Conservation (phyloP, 2,113 vertebrate genomes). For the Abramis brama region DNA sequence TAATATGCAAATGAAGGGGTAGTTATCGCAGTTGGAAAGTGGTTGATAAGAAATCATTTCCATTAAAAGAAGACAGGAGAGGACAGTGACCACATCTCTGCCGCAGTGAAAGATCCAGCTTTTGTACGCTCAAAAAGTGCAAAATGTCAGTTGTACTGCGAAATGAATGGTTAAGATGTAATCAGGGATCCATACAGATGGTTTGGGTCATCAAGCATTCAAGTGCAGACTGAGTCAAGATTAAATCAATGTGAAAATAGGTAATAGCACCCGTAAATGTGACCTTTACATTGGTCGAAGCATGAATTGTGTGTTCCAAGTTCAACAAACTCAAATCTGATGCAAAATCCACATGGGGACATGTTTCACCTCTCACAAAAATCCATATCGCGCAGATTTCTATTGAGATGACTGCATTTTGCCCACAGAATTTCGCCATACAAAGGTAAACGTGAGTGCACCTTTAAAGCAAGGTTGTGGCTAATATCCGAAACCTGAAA, state of each 20-base stretch:
- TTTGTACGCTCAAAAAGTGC: conserved; percentile 43
- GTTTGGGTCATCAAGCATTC: background rate
- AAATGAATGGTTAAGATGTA: background rate
- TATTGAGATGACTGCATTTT: background rate
- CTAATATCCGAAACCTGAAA: background rate
- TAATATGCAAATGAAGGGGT: conserved; percentile 31
- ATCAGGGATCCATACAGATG: background rate
- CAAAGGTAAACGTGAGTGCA: background rate
- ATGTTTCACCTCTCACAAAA: background rate
- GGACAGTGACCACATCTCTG: background rate
- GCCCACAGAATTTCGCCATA: background rate
- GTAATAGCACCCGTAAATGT: background rate
- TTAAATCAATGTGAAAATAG: background rate
- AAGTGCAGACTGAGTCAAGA: background rate
- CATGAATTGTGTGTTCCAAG: background rate
- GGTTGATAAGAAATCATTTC: conserved; percentile 9
- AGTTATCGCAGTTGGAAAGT: conserved; percentile 22
- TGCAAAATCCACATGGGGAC: background rate
- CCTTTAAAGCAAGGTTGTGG: background rate
- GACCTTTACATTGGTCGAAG: background rate
- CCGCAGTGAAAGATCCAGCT: background rate
- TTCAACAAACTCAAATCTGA: background rate
- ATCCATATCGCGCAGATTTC: background rate
- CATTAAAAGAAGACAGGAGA: background rate
- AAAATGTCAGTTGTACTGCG: background rate